Percentiles rank a stretch among this genome's conserved stretches.
phyloP scores from a whole-genome alignment of 2,888 invertebrate genomes.

The Apoda limacodes region DNA sequence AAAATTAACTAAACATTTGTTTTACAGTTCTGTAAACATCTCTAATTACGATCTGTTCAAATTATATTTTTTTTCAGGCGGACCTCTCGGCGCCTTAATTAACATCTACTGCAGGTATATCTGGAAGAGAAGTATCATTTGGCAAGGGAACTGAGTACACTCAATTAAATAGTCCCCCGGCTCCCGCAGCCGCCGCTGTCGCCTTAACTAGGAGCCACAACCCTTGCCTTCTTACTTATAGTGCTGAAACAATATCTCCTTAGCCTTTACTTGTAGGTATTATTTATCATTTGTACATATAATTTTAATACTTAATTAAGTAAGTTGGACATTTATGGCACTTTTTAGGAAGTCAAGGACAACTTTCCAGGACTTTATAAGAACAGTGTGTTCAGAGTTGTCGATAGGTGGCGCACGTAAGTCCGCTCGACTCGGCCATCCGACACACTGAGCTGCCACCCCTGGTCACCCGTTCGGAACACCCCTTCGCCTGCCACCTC shows the following conservation, averaged over 20 bases:
- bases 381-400: background rate
- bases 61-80: constrained; percentile 62
- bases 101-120: constrained; percentile 68
- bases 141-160: constrained; percentile 64
- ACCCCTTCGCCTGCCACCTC: constrained; percentile 26
- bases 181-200: constrained; percentile 17
- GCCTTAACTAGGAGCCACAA: constrained; percentile 23
- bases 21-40: constrained; percentile 67
- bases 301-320: too few species aligned
- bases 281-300: too few species aligned
- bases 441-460: constrained; percentile 44
- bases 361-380: too few species aligned
- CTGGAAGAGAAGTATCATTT: constrained; percentile 62
- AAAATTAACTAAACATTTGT: constrained; percentile 69
- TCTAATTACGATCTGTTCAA: constrained; percentile 68
- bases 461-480: constrained; percentile 72
- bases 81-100: constrained; percentile 55
- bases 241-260: too few species aligned
- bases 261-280: too few species aligned
- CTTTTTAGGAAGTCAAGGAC: too few species aligned
- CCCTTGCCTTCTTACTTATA: too few species aligned
- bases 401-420: constrained; percentile 28
- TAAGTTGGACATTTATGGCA: too few species aligned
- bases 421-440: constrained; percentile 34
- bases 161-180: constrained; percentile 48